phyloP scores from a whole-genome alignment of 2,888 invertebrate species.

The Apodemia mormo region DNA sequence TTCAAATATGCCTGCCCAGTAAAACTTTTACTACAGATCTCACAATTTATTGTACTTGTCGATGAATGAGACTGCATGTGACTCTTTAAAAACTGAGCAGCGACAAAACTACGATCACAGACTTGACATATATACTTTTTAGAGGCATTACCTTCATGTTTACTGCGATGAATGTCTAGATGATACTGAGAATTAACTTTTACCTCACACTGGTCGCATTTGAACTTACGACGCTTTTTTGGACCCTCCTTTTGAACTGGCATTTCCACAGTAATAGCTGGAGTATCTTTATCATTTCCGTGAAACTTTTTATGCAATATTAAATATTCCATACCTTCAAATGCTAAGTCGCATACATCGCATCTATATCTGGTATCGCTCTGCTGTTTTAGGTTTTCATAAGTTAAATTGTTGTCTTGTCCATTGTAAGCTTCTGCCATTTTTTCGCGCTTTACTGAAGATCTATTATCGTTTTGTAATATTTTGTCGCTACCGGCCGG shows the following conservation, averaged over 20 bases:
- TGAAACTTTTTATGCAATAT: slow-evolving; percentile 75
- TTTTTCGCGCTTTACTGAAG: slow-evolving; percentile 71
- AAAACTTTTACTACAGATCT: slow-evolving; percentile 70
- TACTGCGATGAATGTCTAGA: slow-evolving; percentile 72
- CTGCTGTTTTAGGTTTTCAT: slow-evolving; percentile 55
- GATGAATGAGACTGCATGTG: slow-evolving; percentile 75
- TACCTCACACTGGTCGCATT: slow-evolving; percentile 73
- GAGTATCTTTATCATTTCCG: slow-evolving; percentile 68
- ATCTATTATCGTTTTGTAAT: slow-evolving; percentile 53
- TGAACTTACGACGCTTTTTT: slow-evolving; percentile 71
- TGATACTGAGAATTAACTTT: slow-evolving; percentile 77
- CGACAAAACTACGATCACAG: slow-evolving; percentile 73
- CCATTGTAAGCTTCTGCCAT: slow-evolving; percentile 70
- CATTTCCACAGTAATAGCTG: slow-evolving; percentile 59
- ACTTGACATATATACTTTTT: slow-evolving; percentile 73
- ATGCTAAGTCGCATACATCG: slow-evolving; percentile 71
- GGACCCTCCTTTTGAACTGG: slow-evolving; percentile 55
- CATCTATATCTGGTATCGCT: slow-evolving; percentile 62
- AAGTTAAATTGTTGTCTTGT: slow-evolving; percentile 57
- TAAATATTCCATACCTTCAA: slow-evolving; percentile 71
- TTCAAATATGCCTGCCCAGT: slow-evolving; percentile 75
- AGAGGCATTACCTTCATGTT: slow-evolving; percentile 67
- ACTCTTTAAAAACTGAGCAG: slow-evolving; percentile 73
- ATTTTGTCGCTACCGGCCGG: slow-evolving; percentile 68
- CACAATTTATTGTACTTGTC: slow-evolving; percentile 71